phyloP scores from a whole-genome alignment of 1,140 invertebrate genomes.

The Brachionus angularis region DNA sequence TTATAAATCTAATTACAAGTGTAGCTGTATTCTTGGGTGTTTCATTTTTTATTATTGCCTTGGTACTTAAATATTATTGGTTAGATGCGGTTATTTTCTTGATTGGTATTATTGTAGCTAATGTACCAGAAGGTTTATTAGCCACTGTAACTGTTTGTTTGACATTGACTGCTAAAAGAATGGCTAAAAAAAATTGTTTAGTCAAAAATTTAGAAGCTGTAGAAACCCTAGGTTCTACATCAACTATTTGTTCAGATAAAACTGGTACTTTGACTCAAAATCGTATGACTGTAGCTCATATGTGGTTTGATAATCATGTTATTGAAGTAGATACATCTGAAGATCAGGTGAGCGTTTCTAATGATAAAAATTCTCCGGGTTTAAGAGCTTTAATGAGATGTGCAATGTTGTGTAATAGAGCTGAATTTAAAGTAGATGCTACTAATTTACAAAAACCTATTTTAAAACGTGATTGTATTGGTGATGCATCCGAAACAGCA shows the following conservation, averaged over 20 bases:
- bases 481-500: slow-evolving; percentile 55
- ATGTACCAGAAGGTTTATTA: slow-evolving; percentile 93
- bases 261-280: slow-evolving; percentile 93
- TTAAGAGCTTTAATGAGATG: slow-evolving; percentile 17
- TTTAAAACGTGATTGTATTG: slow-evolving; percentile 46
- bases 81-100: slow-evolving; percentile 96
- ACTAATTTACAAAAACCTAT: slow-evolving; percentile 39
- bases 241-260: slow-evolving; percentile 94
- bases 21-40: slow-evolving; percentile 96
- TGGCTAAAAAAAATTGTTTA: slow-evolving; percentile 94
- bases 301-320: slow-evolving; percentile 97
- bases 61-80: slow-evolving; percentile 87
- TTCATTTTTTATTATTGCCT: slow-evolving; percentile 93
- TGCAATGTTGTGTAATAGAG: slow-evolving; percentile 43
- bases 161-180: slow-evolving; percentile 86
- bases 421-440: slow-evolving; percentile 40
- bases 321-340: slow-evolving; percentile 80
- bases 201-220: slow-evolving; percentile 90
- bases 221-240: slow-evolving; percentile 66
- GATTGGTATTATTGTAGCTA: slow-evolving; percentile 96
- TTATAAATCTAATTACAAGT: slow-evolving; percentile 96
- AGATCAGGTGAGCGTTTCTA: slow-evolving; percentile 40
- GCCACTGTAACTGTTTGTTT: slow-evolving; percentile 89
- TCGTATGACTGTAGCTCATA: slow-evolving; percentile 90
- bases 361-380: neutral